phyloP scores from a whole-genome alignment of 2,888 invertebrate genomes.

The Lamproptera curius region DNA sequence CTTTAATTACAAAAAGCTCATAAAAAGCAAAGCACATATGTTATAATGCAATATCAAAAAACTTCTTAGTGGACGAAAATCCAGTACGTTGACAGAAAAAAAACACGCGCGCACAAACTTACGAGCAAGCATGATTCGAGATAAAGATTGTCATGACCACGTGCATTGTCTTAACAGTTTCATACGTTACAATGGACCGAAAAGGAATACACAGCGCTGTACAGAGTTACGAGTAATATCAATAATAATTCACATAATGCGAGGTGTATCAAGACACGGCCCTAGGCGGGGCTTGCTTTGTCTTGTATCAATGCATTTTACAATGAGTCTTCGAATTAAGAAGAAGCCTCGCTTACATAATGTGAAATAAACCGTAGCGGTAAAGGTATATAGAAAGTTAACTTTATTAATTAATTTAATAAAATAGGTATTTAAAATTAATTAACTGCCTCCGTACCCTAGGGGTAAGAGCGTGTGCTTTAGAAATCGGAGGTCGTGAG shows the following conservation, averaged over 20 bases:
- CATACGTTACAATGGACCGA: conserved; percentile 12
- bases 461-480: no score
- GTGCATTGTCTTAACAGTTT: conserved; percentile 9
- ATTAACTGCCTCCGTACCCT: no score
- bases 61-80: no score
- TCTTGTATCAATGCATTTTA: conserved; percentile 35
- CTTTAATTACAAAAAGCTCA: no score
- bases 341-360: conserved; percentile 23
- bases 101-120: not conserved
- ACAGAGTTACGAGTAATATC: conserved; percentile 16
- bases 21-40: no score
- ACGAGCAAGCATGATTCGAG: not conserved
- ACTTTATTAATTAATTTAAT: no score
- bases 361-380: no score
- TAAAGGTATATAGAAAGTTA: no score
- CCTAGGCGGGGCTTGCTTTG: conserved; percentile 36
- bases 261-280: conserved; percentile 24
- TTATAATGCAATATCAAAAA: no score
- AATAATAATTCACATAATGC: conserved; percentile 24
- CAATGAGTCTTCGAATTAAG: conserved; percentile 31
- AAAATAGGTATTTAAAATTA: no score
- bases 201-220: conserved; percentile 8
- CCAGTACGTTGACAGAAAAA: no score
- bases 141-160: conserved; percentile 6
- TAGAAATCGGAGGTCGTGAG: no score